These are phyloP conservation scores for Berghia stephanieae DNA, from an alignment of 1,140 invertebrate genomes.

Conservation along the genomic window DNA sequence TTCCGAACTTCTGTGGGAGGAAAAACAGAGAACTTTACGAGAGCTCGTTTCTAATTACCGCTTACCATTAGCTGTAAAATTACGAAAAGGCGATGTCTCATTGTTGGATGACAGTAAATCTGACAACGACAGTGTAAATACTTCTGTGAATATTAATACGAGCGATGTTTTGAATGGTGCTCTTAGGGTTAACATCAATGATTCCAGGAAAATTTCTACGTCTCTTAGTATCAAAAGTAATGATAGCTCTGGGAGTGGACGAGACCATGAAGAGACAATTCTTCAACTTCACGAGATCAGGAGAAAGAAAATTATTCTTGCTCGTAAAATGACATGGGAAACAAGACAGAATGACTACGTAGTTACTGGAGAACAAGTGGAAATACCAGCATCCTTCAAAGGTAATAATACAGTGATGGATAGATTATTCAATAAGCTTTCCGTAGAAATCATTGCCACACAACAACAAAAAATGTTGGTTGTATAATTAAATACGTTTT, in stretches of 20 bases:
- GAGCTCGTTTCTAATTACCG: slow-evolving; percentile 33
- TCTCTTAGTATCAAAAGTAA: background rate
- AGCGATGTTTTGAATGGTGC: background rate
- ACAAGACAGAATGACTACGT: slow-evolving; percentile 46
- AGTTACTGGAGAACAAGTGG: slow-evolving; percentile 41
- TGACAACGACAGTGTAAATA: background rate
- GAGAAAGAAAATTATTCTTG: slow-evolving; percentile 42
- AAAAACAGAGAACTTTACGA: slow-evolving; percentile 26
- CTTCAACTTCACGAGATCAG: slow-evolving; percentile 43
- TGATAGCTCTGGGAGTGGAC: background rate
- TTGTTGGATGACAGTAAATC: slow-evolving; percentile 12
- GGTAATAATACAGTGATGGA: slow-evolving; percentile 40
- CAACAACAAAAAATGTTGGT: too few species aligned
- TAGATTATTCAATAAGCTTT: background rate
- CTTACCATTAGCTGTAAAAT: slow-evolving; percentile 32
- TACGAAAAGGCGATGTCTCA: slow-evolving; percentile 36
- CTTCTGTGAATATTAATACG: background rate
- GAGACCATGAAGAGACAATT: slow-evolving; percentile 30
- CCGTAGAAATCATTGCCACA: background rate
- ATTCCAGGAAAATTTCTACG: too few species aligned
- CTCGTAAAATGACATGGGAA: slow-evolving; percentile 49
- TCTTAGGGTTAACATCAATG: too few species aligned
- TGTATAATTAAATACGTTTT: too few species aligned
- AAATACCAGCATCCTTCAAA: slow-evolving; percentile 46
- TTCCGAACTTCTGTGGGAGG: slow-evolving; percentile 36